Conservation (phyloP, 2,888 invertebrate genomes). For the Danaus chrysippus region DNA sequence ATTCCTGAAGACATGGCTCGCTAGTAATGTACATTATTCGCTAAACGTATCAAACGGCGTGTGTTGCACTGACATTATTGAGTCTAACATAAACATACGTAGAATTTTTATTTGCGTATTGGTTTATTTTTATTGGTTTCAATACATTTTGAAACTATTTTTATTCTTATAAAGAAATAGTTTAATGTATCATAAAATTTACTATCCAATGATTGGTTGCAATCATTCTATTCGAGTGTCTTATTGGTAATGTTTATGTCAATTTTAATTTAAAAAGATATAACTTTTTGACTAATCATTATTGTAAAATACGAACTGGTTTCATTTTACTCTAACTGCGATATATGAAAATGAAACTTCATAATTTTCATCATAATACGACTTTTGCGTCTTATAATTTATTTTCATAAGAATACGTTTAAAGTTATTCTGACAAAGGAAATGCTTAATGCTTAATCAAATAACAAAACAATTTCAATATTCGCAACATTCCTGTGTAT, state of each 20-base stretch:
- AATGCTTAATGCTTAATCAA: neutral
- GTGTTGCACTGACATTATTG: slow-evolving; percentile 15
- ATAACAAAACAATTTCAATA: slow-evolving; percentile 3
- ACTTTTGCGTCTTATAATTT: neutral
- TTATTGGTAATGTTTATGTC: too few relatives aligned
- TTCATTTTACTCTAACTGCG: too few relatives aligned
- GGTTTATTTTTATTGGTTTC: neutral
- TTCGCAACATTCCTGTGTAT: slow-evolving; percentile 4
- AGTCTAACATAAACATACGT: slow-evolving; percentile 9
- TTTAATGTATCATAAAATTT: too few relatives aligned
- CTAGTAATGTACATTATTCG: slow-evolving; percentile 17
- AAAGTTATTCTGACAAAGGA: neutral
- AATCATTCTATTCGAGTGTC: too few relatives aligned
- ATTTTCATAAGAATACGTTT: neutral
- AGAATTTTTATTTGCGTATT: slow-evolving; percentile 6
- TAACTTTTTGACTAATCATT: too few relatives aligned
- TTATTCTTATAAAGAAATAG: neutral
- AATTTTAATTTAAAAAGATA: too few relatives aligned
- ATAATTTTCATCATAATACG: too few relatives aligned
- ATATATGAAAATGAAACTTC: too few relatives aligned
- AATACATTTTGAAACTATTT: neutral
- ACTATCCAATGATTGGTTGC: too few relatives aligned
- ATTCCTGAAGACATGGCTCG: slow-evolving; percentile 21
- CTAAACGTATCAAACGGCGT: slow-evolving; percentile 14
- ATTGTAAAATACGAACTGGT: too few relatives aligned